Evolutionary conservation across 35 echinoderm and acorn worm genomes (phyloP).

Genomic region (Lytechinus variegatus): DNA sequence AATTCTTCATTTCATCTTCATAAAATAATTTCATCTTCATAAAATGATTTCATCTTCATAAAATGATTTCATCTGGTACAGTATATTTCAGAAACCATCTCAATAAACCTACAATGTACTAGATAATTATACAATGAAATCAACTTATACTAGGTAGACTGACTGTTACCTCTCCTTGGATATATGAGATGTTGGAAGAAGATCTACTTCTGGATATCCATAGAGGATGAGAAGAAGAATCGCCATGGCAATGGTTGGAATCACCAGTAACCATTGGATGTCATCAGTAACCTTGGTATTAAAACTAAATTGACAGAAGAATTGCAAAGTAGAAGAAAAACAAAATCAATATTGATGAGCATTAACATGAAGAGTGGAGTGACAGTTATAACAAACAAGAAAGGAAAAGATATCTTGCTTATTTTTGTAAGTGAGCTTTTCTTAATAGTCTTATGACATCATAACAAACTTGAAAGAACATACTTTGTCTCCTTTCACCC

Average conservation of each 20-base stretch:
- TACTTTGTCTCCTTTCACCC: background rate
- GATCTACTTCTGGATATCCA: conserved; percentile 74
- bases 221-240: conserved; percentile 59
- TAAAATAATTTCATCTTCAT: too few relatives aligned
- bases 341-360: background rate
- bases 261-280: conserved; percentile 62
- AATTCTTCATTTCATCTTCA: background rate
- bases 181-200: conserved; percentile 54
- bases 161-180: conserved; percentile 30
- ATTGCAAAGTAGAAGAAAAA: background rate
- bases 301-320: conserved; percentile 46
- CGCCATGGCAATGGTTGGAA: conserved; percentile 65
- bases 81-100: too few relatives aligned
- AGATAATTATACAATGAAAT: background rate
- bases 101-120: too few relatives aligned
- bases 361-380: background rate
- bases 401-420: background rate
- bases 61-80: too few relatives aligned
- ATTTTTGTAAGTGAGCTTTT: background rate
- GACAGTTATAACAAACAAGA: background rate
- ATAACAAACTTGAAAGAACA: background rate
- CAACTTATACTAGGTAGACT: background rate
- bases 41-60: background rate
- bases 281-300: conserved; percentile 53
- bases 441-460: background rate